Evolutionary conservation across 2,113 vertebrate species (phyloP).

Genomic region (Athene noctua): DNA sequence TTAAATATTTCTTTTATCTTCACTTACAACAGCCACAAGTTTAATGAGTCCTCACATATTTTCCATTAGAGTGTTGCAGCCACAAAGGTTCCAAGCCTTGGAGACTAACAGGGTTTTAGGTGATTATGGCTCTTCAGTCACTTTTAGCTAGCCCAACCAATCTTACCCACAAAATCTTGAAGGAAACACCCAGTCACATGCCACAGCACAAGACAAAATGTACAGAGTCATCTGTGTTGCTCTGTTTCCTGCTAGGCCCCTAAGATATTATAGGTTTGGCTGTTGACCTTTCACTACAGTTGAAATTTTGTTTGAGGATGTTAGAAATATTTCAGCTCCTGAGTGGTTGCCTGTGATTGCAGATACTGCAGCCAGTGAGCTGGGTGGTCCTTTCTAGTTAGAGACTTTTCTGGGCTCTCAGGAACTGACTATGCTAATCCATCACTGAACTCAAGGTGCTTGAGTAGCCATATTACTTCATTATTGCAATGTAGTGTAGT

Average conservation of each 20-base stretch:
- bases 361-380: background rate
- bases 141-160: background rate
- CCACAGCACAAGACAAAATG: background rate
- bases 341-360: background rate
- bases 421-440: background rate
- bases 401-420: background rate
- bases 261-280: background rate
- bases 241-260: background rate
- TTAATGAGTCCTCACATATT: background rate
- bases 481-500: background rate
- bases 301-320: background rate
- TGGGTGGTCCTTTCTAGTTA: background rate
- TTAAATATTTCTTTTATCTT: constrained; percentile 54
- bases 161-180: background rate
- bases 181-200: background rate
- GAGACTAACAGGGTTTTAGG: background rate
- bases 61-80: background rate
- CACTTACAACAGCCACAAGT: constrained; percentile 4
- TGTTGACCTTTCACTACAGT: background rate
- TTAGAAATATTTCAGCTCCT: background rate
- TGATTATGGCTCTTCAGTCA: background rate
- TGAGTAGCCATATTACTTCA: background rate
- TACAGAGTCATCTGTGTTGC: background rate
- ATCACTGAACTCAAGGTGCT: background rate
- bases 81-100: background rate